Evolutionary conservation across 1,140 invertebrate genomes (phyloP), one percentile per base, ranked within the genome.

Genomic region (Bombus sylvicola): DNA sequence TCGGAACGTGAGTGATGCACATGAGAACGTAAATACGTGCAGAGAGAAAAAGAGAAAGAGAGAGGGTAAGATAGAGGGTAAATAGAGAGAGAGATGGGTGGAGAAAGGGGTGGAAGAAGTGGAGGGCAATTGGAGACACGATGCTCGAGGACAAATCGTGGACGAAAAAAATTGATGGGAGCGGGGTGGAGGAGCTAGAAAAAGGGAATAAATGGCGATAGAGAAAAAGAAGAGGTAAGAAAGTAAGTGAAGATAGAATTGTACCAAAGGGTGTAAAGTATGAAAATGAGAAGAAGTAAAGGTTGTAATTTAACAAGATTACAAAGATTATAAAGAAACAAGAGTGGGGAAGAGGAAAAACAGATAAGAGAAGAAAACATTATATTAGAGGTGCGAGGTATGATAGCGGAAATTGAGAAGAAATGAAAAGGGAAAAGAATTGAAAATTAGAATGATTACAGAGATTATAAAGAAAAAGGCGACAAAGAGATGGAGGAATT

Each of bases 1-100:
- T 89, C 78, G 88, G 80, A 22, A 83, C 74, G 87, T 53, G 71
- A 81, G 34, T 34, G 88, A 86, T 76, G 64, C 81, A 82, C 88
- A 68, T 68, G 13, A 31, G 64, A 47, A 85, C 71, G 69, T 73
- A 73, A 66, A 80, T 72, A 85, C 77, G 28, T 13, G 34, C 37
- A 10, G 31, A 41, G 2, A 43, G 80, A 28, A 53, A 3, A 43
- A 81, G 28, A 39, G 25, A 9, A 8, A 39, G 31, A 41, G 12
- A 25, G 37, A 28, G 8, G n/a, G 41, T 8, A 34, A 18, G 37
- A 3, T 28, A 31, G 10, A 71, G 25, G 25, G 37, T 39, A 71
- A 39, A 39, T 25, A 71, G 39, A 41, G 13, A 71, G 39, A 41
- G 13, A n/a, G 28, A 37, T 34, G n/a, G 62, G 1, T 15, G 22